Evolutionary conservation across 2,797 vertebrate species (phyloP), one percentile per base, ranked within the genome.

Genomic region (Pogoniulus pusillus): DNA sequence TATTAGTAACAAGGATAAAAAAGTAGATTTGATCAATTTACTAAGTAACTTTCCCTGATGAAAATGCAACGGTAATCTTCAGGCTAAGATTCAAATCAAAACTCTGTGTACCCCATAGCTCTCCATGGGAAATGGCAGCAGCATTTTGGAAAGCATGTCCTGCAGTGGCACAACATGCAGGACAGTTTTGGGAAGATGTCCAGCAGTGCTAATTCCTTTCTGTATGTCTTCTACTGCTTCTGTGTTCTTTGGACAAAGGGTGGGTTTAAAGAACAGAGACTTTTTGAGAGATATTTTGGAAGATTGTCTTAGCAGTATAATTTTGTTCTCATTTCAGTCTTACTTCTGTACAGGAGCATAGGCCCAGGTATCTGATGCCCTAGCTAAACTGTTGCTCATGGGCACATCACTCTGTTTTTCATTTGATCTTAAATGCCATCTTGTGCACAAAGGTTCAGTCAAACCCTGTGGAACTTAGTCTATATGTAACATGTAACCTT

Each of bases 91-190:
- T 57, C 27, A 58, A 64, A 83, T 39, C 23, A 24, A 63, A 81
- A 29, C 5, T 69, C 7, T 2, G 2, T 16, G 68, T 66, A 35
- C 3, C 34, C 45, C 14, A 10, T 10, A 58, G 22, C 2, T 15
- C 15, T 60, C 18, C 9, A 6, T 16, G 26, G 6, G 22, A 16
- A 29, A 26, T 8, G 12, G 8, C 17, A 16, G 39, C 39, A 39
- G 39, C 39, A 15, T 49, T 89, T 47, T 55, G 70, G 73, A 77
- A 85, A 82, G 10, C 12, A 9, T 23, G 30, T 4, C 6, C 12
- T 62, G 18, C n/a, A 4, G 4, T 39, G 34, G n/a, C 77, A 6
- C 29, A 26, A 9, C 0, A 7, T 0, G 0, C 45, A 41, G 9
- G 58, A 23, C 7, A 29, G 16, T 54, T 73, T 82, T 3, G 23